phyloP scores from a whole-genome alignment of 1,140 invertebrate species.

The Philotrypesis tridentata region DNA sequence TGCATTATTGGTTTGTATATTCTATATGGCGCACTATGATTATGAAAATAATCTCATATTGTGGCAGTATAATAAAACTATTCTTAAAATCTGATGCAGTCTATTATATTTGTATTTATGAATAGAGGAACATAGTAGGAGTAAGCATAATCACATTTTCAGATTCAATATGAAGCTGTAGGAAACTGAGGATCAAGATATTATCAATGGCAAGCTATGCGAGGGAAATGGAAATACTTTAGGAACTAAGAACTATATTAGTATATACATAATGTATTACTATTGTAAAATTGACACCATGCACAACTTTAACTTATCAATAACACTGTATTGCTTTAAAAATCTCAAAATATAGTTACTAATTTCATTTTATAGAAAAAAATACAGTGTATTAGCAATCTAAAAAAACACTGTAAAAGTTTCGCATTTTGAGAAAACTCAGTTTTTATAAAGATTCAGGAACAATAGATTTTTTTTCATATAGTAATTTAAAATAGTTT shows the following conservation, averaged over 20 bases:
- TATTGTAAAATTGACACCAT: background rate
- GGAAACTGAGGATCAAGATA: background rate
- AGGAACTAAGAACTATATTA: background rate
- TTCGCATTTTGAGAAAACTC: too few species aligned
- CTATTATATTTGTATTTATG: constrained; percentile 1
- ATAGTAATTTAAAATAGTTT: background rate
- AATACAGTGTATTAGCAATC: too few species aligned
- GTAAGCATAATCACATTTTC: background rate
- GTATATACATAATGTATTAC: background rate
- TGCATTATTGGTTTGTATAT: background rate
- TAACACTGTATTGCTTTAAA: background rate
- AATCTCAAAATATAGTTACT: too few species aligned
- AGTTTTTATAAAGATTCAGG: constrained; percentile 24
- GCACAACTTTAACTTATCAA: background rate
- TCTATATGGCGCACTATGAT: constrained; percentile 13
- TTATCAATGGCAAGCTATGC: background rate
- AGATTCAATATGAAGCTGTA: background rate
- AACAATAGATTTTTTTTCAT: too few species aligned
- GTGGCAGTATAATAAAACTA: background rate
- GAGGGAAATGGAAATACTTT: background rate
- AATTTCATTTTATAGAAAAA: too few species aligned
- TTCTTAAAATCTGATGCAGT: constrained; percentile 5
- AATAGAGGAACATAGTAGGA: constrained; percentile 16
- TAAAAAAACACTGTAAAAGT: too few species aligned
- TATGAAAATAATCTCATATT: constrained; percentile 23